These are phyloP conservation scores for Cynocephalus volans DNA, from an alignment of 2,113 vertebrate species.

Conservation along the genomic window DNA sequence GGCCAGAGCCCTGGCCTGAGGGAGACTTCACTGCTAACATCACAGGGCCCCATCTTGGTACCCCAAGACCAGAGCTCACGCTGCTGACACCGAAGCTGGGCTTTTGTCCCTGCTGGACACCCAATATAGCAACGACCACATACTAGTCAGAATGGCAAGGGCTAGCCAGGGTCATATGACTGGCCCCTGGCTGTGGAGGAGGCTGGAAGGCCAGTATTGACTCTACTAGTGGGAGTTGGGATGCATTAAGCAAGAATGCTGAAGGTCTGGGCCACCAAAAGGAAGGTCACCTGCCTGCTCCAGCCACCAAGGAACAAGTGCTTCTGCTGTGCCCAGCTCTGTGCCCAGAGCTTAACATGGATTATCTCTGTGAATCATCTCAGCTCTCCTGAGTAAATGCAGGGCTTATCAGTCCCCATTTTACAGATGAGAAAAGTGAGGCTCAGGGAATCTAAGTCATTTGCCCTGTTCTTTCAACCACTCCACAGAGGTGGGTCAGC, in stretches of 20 bases:
- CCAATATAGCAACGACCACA: neutral
- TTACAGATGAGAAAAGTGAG: neutral
- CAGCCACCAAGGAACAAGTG: neutral
- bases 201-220: neutral
- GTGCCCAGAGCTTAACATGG: neutral
- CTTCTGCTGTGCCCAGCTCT: neutral
- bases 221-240: neutral
- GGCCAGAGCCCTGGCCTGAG: neutral
- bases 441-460: neutral
- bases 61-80: neutral
- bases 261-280: neutral
- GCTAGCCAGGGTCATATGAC: neutral
- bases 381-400: neutral
- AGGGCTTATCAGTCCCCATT: neutral
- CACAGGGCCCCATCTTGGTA: no score
- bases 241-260: neutral
- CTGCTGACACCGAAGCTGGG: accelerated
- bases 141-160: neutral
- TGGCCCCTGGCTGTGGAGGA: neutral
- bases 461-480: neutral
- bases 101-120: neutral
- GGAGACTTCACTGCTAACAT: neutral
- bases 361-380: neutral
- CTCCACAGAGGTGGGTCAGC: neutral
- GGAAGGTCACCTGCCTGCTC: neutral